Base-by-base conservation (phyloP, 2,797 vertebrate species). In the Sebastes oblongus region DNA sequence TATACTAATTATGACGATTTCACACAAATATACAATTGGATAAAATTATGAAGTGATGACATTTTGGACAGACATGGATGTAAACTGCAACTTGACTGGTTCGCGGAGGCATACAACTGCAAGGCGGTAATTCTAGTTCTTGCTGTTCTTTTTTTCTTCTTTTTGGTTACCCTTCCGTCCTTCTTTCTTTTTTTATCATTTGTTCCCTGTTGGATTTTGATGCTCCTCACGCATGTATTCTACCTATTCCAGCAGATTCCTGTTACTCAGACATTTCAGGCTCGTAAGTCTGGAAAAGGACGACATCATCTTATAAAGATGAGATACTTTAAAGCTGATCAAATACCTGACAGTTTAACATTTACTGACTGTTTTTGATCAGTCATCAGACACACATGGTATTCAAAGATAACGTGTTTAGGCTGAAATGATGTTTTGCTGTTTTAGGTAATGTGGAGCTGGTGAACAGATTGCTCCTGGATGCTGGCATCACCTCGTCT, bases 401-500 rank as follows among this genome's bases (percentile, higher is more conserved):
- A 6, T 55, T 79, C 3, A 18, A 6, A 30, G 12, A 8, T n/a
- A 34, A 71, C 13, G 22, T 32, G n/a, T 67, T 39, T 9, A 54
- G 6, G 1, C 27, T 77, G 3, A 34, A 36, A 8, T 25, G 4
- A 27, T 70, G 14, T 79, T 81, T 75, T 78, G 18, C 20, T 70
- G 8, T 75, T 42, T 87, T n/a, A 96, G 93, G 94, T 61, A 93
- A 89, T 13, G 75, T 92, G 78, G 89, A 93, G 60, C 83, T 99
- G 94, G 92, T 98, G 82, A 96, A 98, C 86, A 91, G 98, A 84
- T 82, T 98, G 88, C 94, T 99, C 71, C 89, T 99, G 83, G 98
- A 99, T 82, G 98, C 98, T 20, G 98, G 98, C 66, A 97, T 99
- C 94, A 99, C 98, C 67, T 89, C 93, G 60, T 97, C 98, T 50